Evolutionary conservation across 92 coral and sea anemone species (phyloP).

Genomic region (Parazoanthus swiftii): DNA sequence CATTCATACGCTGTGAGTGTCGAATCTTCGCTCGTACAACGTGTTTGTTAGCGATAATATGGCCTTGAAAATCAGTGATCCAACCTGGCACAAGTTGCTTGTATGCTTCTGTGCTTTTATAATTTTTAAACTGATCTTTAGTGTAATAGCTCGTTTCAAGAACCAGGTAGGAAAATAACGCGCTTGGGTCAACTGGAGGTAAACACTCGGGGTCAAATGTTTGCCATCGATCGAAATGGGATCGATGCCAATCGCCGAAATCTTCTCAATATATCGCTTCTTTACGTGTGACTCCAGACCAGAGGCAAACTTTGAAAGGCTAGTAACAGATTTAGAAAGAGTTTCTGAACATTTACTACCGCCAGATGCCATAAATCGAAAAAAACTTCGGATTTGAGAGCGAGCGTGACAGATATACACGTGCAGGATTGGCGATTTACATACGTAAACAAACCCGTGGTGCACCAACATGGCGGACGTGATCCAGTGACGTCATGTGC

Average conservation of each 20-base stretch:
- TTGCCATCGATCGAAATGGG: constrained; percentile 18
- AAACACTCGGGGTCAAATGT: constrained; percentile 14
- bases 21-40: too few relatives aligned
- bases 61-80: too few relatives aligned
- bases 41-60: too few relatives aligned
- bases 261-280: constrained; percentile 24
- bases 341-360: neutral
- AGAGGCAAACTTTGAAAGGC: constrained; percentile 23
- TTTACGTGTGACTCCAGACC: constrained; percentile 24
- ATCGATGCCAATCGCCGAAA: constrained; percentile 20
- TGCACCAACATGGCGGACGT: constrained; percentile 38
- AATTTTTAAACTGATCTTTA: constrained; percentile 5
- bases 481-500: constrained; percentile 38
- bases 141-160: constrained; percentile 24
- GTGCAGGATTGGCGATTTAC: constrained; percentile 10
- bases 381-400: constrained; percentile 5
- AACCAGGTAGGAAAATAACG: constrained; percentile 2
- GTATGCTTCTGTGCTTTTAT: constrained; percentile 15
- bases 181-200: constrained; percentile 20
- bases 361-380: neutral
- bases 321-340: constrained; percentile 10
- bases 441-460: constrained; percentile 29
- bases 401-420: constrained; percentile 17
- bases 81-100: too few relatives aligned
- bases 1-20: too few relatives aligned